Evolutionary conservation across 2,888 invertebrate species (phyloP).

Genomic region (Leptura quadrifasciata): DNA sequence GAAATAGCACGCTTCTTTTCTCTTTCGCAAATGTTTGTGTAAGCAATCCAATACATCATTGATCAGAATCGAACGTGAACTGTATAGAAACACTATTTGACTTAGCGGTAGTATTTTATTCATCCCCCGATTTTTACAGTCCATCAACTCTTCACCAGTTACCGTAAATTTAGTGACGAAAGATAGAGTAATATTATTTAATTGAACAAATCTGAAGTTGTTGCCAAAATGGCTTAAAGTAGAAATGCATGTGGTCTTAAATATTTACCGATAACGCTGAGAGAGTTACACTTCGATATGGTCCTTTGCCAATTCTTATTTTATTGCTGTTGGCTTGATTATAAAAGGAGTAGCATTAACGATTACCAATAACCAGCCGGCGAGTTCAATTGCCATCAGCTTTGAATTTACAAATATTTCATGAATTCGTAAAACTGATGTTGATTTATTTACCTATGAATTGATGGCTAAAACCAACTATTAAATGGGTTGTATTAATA

Average conservation of each 20-base stretch:
- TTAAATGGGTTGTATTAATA: no score
- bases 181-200: constrained; percentile 32
- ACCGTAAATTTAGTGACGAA: constrained; percentile 13
- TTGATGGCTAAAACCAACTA: no score
- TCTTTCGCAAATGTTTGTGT: constrained; percentile 20
- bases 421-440: no score
- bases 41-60: constrained; percentile 16
- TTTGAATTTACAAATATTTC: neutral
- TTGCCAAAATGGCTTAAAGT: constrained; percentile 25
- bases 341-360: neutral
- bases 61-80: constrained; percentile 8
- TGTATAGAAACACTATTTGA: constrained; percentile 18
- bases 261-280: constrained; percentile 10
- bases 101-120: constrained; percentile 10
- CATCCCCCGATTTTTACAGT: constrained; percentile 25
- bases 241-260: constrained; percentile 19
- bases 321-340: neutral
- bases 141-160: neutral
- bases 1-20: constrained; percentile 1
- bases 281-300: constrained; percentile 10
- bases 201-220: constrained; percentile 16
- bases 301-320: constrained; percentile 8
- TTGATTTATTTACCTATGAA: no score
- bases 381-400: neutral
- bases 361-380: no score